These are phyloP conservation scores for Stenotaenia linearis DNA, from an alignment of 2,888 invertebrate species.

Conservation along the genomic window DNA sequence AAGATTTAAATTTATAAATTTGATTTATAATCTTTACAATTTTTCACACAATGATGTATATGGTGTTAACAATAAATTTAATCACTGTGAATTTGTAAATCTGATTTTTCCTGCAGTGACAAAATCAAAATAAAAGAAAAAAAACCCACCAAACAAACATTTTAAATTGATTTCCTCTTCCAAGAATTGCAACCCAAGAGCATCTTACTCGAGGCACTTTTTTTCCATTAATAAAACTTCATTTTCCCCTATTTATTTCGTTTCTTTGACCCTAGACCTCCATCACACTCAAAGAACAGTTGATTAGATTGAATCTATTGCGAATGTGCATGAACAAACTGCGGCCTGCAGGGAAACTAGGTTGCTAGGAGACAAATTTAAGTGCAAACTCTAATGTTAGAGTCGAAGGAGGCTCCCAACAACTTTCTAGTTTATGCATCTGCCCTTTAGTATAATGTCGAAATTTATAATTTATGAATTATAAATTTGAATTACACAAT, in stretches of 20 bases:
- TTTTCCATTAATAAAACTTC: background rate
- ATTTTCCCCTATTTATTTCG: background rate
- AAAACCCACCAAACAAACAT: background rate
- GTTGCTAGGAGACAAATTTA: background rate
- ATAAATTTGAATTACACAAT: too few species aligned
- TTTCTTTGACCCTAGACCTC: background rate
- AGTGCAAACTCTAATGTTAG: background rate
- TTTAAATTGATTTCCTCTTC: background rate
- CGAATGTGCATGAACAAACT: conserved; percentile 5
- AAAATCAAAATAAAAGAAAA: background rate
- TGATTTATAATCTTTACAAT: too few species aligned
- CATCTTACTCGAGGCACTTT: background rate
- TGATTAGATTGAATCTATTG: conserved; percentile 9
- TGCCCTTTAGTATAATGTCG: too few species aligned
- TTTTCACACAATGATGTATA: too few species aligned
- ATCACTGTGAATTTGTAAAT: too few species aligned
- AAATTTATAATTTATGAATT: too few species aligned
- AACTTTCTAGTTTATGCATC: too few species aligned
- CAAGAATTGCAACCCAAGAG: background rate
- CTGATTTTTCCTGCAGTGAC: too few species aligned
- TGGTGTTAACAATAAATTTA: too few species aligned
- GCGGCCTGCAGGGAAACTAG: background rate
- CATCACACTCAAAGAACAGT: conserved; percentile 4
- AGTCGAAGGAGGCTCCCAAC: background rate
- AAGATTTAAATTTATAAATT: too few species aligned